A percentile compares a stretch with the other conserved stretches of the same genome.
Evolutionary conservation across 1,140 invertebrate genomes (phyloP).

Genomic region (Aleiodes sp.): DNA sequence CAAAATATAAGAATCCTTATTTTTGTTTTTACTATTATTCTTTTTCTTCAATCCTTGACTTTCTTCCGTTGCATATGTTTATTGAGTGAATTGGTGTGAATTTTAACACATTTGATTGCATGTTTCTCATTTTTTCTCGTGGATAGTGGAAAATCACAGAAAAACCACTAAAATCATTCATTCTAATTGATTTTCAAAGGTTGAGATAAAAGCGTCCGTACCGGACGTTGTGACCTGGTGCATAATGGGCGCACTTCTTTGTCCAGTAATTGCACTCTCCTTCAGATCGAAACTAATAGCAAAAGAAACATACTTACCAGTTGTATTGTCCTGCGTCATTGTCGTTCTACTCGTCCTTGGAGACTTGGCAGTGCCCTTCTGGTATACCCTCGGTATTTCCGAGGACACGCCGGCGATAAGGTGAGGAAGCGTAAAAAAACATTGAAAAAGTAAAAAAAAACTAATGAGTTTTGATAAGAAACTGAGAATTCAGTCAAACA

Average conservation of each 20-base stretch:
- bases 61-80: too few species aligned
- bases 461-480: slow-evolving; percentile 2
- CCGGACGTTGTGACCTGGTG: slow-evolving; percentile 57
- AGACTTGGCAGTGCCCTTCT: slow-evolving; percentile 69
- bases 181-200: slow-evolving; percentile 37
- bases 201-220: slow-evolving; percentile 54
- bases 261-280: slow-evolving; percentile 65
- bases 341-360: slow-evolving; percentile 60
- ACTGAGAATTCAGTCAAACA: neutral
- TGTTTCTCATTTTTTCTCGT: neutral
- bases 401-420: slow-evolving; percentile 53
- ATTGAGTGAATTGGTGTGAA: neutral
- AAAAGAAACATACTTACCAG: slow-evolving; percentile 62
- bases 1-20: neutral
- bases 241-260: slow-evolving; percentile 58
- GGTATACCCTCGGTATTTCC: slow-evolving; percentile 60
- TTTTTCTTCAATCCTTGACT: slow-evolving; percentile 9
- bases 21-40: slow-evolving; percentile 14
- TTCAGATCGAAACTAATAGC: slow-evolving; percentile 64
- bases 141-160: neutral
- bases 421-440: slow-evolving; percentile 41
- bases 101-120: neutral
- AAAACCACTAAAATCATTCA: neutral
- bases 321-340: slow-evolving; percentile 65
- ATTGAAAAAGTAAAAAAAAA: slow-evolving; percentile 10